A percentile compares a stretch with the other conserved stretches of the same genome.
Conservation (phyloP, 1,140 invertebrate species). For the Bilobella aurantiaca region DNA sequence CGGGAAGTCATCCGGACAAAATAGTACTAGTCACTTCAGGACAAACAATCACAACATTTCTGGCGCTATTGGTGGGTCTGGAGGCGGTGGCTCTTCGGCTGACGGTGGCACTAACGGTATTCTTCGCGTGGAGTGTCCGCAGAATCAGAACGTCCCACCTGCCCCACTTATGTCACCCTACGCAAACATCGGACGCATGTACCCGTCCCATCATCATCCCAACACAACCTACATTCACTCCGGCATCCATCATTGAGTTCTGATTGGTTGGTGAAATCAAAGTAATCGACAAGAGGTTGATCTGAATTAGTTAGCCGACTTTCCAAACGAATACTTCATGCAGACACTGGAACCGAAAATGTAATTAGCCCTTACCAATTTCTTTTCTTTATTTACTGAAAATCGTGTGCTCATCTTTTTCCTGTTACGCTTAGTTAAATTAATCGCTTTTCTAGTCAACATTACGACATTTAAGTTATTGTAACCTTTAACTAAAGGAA, state of each 20-base stretch:
- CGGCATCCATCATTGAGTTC: constrained; percentile 20
- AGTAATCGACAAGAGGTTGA: too few relatives aligned
- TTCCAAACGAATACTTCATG: too few relatives aligned
- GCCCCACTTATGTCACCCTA: constrained; percentile 18
- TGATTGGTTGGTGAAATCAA: too few relatives aligned
- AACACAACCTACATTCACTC: constrained; percentile 8
- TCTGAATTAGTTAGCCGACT: too few relatives aligned
- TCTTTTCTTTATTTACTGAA: too few relatives aligned
- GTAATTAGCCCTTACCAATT: too few relatives aligned
- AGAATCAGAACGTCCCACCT: constrained; percentile 30
- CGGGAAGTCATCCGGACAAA: neutral
- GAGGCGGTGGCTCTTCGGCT: neutral
- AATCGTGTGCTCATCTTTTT: too few relatives aligned
- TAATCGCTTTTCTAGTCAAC: too few relatives aligned
- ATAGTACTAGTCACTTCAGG: constrained; percentile 9
- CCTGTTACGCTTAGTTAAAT: too few relatives aligned
- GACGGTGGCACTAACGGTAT: constrained; percentile 16
- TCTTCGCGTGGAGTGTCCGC: constrained; percentile 19
- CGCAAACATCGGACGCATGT: constrained; percentile 18
- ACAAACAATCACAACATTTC: neutral
- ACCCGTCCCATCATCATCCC: constrained; percentile 10
- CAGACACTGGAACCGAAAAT: too few relatives aligned
- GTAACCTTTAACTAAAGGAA: too few relatives aligned
- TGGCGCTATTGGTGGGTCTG: neutral
- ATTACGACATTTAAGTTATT: too few relatives aligned